These are phyloP conservation scores for Peromyscus aztecus DNA, from an alignment of 2,797 vertebrate species.

Conservation along the genomic window DNA sequence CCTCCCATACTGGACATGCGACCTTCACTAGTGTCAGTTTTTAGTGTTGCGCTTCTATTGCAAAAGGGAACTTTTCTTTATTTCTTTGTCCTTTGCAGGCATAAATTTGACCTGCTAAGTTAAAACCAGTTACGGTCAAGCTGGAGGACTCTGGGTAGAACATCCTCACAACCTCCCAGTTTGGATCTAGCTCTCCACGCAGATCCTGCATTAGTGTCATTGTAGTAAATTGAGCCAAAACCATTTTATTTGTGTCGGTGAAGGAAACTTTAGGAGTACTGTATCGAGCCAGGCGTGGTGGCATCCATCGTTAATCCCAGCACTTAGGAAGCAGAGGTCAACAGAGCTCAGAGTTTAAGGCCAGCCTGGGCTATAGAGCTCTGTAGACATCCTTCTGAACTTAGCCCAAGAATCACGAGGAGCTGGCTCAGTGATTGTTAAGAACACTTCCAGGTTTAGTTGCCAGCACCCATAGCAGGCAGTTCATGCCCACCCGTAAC, in stretches of 20 bases:
- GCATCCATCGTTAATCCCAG: background rate
- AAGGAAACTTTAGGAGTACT: background rate
- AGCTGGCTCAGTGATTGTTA: background rate
- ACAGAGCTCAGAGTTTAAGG: background rate
- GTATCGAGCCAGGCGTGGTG: background rate
- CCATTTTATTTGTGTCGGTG: background rate
- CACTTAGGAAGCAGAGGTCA: background rate
- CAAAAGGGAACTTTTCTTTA: slow-evolving; percentile 52
- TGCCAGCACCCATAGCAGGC: background rate
- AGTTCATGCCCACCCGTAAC: background rate
- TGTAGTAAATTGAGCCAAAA: slow-evolving; percentile 18
- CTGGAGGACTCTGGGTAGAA: slow-evolving; percentile 4
- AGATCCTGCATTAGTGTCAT: background rate
- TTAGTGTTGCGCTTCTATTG: slow-evolving; percentile 34
- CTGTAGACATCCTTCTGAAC: slow-evolving; percentile 33
- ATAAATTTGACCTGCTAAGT: background rate
- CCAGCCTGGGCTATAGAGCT: background rate
- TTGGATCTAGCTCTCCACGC: background rate
- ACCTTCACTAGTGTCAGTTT: background rate
- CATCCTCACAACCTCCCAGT: background rate
- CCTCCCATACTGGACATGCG: background rate
- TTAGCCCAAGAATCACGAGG: background rate
- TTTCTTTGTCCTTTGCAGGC: slow-evolving; percentile 9
- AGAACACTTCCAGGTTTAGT: background rate
- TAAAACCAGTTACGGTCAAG: background rate